Base-by-base conservation (phyloP, 2,797 vertebrate species). In the Sylvilagus floridanus region DNA sequence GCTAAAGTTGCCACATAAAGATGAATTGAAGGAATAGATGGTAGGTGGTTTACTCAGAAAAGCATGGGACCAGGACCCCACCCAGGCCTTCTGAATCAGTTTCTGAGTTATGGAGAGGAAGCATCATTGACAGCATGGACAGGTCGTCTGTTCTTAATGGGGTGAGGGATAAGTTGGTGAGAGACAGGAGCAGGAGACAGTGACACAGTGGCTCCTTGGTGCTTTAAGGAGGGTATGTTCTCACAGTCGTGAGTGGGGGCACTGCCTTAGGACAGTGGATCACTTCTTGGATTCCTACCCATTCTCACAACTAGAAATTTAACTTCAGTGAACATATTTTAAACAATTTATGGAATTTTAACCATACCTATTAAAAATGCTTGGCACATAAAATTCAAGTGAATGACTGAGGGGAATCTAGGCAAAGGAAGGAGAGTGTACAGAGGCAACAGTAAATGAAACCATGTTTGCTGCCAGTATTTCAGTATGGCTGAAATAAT, bases 281-380 rank as follows among this genome's bases (percentile, higher is more conserved):
- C 28, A 76, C n/a, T 86, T 85, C 52, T 84, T 87, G 77, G 21
- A 35, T 83, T 95, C 77, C 63, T 84, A 78, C 10, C 28, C 42
- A 21, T 47, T 91, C 79, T 17, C 32, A 88, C 75, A 81, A 47
- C 54, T 76, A 83, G 57, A 95, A 72, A 73, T 95, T 91, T 95
- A 93, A 82, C 50, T 91, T 92, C 52, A 93, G 37, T 57, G 71
- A 92, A 57, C 85, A 32, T 47, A 6, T 81, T 84, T 88, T 62
- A 68, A 69, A n/a, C 3, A 57, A 37, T 82, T 62, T 77, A 30
- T 89, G 88, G 72, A 88, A n/a, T 81, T 93, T 83, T 91, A 66
- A 88, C 19, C 66, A 91, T 24, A 42, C 71, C 16, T 84, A 26
- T 62, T 30, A 47, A 89, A 93, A 91, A 94, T 89, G 21, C 21